These are phyloP conservation scores for Crioceris asparagi DNA, from an alignment of 2,888 invertebrate species.

Conservation along the genomic window DNA sequence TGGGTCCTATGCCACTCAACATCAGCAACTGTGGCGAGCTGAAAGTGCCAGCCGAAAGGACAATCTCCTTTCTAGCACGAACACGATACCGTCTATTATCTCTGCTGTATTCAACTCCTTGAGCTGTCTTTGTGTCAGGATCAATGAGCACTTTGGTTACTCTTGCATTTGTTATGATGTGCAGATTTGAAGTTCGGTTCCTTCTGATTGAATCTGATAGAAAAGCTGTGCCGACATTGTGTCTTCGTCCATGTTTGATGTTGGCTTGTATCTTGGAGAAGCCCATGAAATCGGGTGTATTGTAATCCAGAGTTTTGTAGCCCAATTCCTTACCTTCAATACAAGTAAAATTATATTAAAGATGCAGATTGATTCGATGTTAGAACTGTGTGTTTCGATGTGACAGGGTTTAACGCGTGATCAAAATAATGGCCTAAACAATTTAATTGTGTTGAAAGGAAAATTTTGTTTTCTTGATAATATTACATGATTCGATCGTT, in stretches of 20 bases:
- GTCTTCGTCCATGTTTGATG: slow-evolving; percentile 42
- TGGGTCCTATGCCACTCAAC: slow-evolving; percentile 56
- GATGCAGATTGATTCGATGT: too few species aligned
- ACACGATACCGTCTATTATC: slow-evolving; percentile 28
- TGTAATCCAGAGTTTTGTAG: slow-evolving; percentile 36
- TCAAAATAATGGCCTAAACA: background rate
- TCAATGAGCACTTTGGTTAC: slow-evolving; percentile 50
- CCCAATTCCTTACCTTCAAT: slow-evolving; percentile 37
- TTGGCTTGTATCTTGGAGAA: slow-evolving; percentile 40
- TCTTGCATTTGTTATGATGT: slow-evolving; percentile 43
- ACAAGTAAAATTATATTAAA: too few species aligned
- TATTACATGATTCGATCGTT: too few species aligned
- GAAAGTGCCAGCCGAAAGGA: slow-evolving; percentile 58
- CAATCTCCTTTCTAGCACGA: slow-evolving; percentile 43
- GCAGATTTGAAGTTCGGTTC: slow-evolving; percentile 48
- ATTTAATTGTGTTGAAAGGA: background rate
- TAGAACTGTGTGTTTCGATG: too few species aligned
- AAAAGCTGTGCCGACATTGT: slow-evolving; percentile 49
- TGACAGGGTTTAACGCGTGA: too few species aligned
- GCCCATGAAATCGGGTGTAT: slow-evolving; percentile 32
- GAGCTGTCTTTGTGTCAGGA: slow-evolving; percentile 33
- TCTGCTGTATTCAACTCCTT: slow-evolving; percentile 33
- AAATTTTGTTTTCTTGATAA: too few species aligned
- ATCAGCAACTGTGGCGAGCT: slow-evolving; percentile 67
- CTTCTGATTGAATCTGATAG: slow-evolving; percentile 43